Conservation (phyloP, 2,888 invertebrate genomes). For the Daptonema setosum region DNA sequence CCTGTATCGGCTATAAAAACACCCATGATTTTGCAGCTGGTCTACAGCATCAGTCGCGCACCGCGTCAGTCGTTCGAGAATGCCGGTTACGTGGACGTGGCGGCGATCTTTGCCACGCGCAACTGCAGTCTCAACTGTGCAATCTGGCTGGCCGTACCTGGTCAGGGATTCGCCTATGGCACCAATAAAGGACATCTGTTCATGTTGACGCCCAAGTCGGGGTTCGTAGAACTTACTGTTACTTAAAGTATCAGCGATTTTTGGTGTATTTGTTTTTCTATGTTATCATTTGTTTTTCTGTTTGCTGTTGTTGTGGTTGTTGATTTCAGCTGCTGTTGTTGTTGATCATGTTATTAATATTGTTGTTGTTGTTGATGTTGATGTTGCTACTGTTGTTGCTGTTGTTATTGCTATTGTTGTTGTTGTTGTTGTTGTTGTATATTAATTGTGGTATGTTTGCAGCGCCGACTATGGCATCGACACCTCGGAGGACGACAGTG, state of each 20-base stretch:
- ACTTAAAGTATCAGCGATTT: no score
- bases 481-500: no score
- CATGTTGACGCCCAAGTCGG: not conserved
- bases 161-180: constrained; percentile 61
- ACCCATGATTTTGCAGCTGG: not conserved
- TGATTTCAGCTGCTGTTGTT: not conserved
- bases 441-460: no score
- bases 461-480: no score
- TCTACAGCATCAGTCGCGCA: not conserved
- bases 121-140: constrained; percentile 56
- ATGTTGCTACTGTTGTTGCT: not conserved
- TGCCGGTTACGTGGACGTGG: not conserved
- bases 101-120: constrained; percentile 32
- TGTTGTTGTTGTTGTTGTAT: not conserved
- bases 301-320: not conserved
- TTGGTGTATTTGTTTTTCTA: not conserved
- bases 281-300: not conserved
- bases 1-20: no score
- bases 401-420: not conserved
- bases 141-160: constrained; percentile 57
- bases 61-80: not conserved
- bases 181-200: constrained; percentile 61
- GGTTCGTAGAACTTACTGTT: no score
- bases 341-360: not conserved
- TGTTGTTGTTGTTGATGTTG: not conserved